phyloP scores from a whole-genome alignment of 2,797 vertebrate species.

The Crocidura indochinensis region DNA sequence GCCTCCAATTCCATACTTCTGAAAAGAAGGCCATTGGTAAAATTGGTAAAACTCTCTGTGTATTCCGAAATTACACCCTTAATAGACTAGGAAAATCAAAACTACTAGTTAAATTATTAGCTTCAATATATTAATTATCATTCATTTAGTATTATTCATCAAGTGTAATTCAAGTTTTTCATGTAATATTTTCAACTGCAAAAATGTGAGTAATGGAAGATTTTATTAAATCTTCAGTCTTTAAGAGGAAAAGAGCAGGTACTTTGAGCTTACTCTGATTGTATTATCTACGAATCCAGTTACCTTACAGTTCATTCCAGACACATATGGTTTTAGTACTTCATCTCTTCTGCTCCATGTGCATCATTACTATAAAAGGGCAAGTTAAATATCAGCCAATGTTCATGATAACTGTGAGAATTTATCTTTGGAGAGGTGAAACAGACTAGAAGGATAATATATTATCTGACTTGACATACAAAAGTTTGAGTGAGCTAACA shows the following conservation, averaged over 20 bases:
- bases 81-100: background rate
- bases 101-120: background rate
- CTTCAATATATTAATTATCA: background rate
- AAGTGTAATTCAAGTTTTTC: background rate
- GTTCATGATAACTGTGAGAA: background rate
- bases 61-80: background rate
- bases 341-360: background rate
- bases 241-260: background rate
- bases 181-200: background rate
- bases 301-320: too few species aligned
- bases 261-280: background rate
- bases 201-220: background rate
- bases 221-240: background rate
- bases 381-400: background rate
- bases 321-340: background rate
- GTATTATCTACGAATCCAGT: background rate
- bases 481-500: background rate
- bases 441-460: background rate
- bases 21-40: background rate
- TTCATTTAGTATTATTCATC: background rate
- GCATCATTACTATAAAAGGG: fast-evolving
- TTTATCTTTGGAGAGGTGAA: background rate
- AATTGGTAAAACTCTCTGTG: background rate
- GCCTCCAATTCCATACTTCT: background rate
- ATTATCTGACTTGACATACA: background rate